Base-by-base conservation (phyloP, 2,797 vertebrate species). In the Poecilia velifera region DNA sequence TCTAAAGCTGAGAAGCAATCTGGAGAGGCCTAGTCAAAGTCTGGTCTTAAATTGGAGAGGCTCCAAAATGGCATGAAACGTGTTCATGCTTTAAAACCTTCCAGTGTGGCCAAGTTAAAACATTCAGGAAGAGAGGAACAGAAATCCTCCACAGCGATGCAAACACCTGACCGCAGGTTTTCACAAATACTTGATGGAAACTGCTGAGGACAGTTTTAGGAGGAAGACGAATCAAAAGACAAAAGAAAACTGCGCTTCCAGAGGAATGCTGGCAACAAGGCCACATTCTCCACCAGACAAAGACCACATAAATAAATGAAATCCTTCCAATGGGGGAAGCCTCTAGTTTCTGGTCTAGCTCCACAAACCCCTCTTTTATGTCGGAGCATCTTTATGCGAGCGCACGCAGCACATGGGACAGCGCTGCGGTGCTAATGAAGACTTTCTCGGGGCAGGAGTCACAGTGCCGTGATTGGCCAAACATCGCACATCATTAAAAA, bases 401-500 rank as follows among this genome's bases (percentile, higher is more conserved):
- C 72, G 57, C 39, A 82, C 14, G 31, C 73, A 76, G 39, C 83
- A 68, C 73, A 43, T 49, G 49, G 81, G 59, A 73, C 51, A 85
- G 72, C 4, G 78, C 64, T 84, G 39, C 6, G 28, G 59, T 36
- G 86, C 89, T 93, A 93, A 93, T 90, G 88, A 92, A 88, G 84
- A 73, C 73, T 75, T 80, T 84, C 0, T 20, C 70, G 34, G 82
- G 87, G 77, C 80, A 86, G 62, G 43, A 82, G 84, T 55, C 71
- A 76, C 59, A 41, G 59, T 28, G 8, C 39, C 41, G 77, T 10
- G 14, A 79, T 71, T 47, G 76, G 82, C 80, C 79, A 66, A 84
- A 87, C 71, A 82, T 80, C 84, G 73, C 76, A 80, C 90, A 86
- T 93, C 86, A 89, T 93, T 92, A 92, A 89, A 89, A 91, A 87